phyloP scores from a whole-genome alignment of 2,888 invertebrate genomes.

The Lucinisca nassula region DNA sequence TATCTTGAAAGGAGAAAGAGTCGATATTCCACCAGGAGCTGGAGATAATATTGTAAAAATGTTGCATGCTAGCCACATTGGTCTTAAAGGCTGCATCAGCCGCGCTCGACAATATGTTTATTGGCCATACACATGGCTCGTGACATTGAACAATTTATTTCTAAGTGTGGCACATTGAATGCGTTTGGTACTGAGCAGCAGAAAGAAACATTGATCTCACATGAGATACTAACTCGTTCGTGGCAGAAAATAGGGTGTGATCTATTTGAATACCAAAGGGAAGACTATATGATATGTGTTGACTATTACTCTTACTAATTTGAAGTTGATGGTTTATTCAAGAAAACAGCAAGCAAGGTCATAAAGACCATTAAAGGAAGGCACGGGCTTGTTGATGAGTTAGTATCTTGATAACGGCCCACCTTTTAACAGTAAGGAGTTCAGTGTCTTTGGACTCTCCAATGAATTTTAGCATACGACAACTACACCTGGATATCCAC shows the following conservation, averaged over 20 bases:
- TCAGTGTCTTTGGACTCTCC: too few species aligned
- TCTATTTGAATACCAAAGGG: background rate
- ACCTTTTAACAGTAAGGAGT: too few species aligned
- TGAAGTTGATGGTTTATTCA: background rate
- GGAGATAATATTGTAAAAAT: slow-evolving; percentile 37
- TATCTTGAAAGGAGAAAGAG: slow-evolving; percentile 47
- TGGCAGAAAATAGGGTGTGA: background rate
- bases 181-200: background rate
- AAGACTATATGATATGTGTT: background rate
- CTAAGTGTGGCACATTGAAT: background rate
- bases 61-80: slow-evolving; percentile 44
- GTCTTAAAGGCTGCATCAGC: slow-evolving; percentile 36
- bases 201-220: background rate
- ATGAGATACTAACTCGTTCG: background rate
- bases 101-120: slow-evolving; percentile 42
- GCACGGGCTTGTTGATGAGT: too few species aligned
- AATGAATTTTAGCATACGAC: background rate
- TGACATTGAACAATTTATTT: background rate
- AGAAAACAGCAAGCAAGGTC: too few species aligned
- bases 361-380: too few species aligned
- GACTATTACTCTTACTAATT: background rate
- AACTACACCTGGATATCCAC: background rate
- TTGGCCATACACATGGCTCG: slow-evolving; percentile 4
- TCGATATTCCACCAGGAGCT: slow-evolving; percentile 27
- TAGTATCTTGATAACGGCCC: too few species aligned